Evolutionary conservation across 2,113 vertebrate species (phyloP).

Genomic region (Psettodes erumei): DNA sequence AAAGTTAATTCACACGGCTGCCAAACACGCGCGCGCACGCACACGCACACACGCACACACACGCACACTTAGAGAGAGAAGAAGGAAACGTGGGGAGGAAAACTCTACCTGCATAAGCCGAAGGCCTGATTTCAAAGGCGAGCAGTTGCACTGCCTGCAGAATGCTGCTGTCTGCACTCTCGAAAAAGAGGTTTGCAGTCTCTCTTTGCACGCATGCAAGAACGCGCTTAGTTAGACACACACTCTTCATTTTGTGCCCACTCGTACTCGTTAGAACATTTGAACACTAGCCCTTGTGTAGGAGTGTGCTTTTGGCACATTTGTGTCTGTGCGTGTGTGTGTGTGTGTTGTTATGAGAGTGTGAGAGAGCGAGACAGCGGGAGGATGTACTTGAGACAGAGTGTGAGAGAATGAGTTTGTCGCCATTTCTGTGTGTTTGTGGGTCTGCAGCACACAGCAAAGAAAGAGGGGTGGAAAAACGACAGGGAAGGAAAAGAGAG

Average conservation of each 20-base stretch:
- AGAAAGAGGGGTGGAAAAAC: slow-evolving; percentile 15
- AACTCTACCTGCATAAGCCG: slow-evolving; percentile 31
- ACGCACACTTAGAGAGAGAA: slow-evolving; percentile 2
- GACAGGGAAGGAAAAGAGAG: slow-evolving; percentile 63
- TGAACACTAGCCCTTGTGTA: slow-evolving; percentile 62
- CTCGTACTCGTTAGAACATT: slow-evolving; percentile 64
- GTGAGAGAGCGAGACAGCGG: slow-evolving; percentile 59
- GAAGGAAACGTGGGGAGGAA: slow-evolving; percentile 23
- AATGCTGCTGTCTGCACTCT: slow-evolving; percentile 39
- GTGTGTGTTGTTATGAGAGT: slow-evolving; percentile 38
- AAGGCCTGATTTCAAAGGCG: slow-evolving; percentile 20
- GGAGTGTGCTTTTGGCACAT: slow-evolving; percentile 62
- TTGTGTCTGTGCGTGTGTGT: slow-evolving; percentile 11
- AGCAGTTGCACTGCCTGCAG: slow-evolving; percentile 27
- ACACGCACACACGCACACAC: background rate
- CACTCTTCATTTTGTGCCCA: slow-evolving; percentile 60
- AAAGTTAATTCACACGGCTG: slow-evolving; percentile 52
- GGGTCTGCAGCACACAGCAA: slow-evolving; percentile 19
- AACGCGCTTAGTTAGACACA: slow-evolving; percentile 28
- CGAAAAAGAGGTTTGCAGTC: slow-evolving; percentile 5
- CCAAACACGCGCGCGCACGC: background rate
- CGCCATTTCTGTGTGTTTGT: slow-evolving; percentile 1
- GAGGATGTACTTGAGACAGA: slow-evolving; percentile 73
- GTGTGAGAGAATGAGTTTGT: slow-evolving; percentile 54
- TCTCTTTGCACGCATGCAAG: background rate